Evolutionary conservation across 2,113 vertebrate species (phyloP), one percentile per base, ranked within the genome.

Genomic region (Mesoclemmys tuberculata): DNA sequence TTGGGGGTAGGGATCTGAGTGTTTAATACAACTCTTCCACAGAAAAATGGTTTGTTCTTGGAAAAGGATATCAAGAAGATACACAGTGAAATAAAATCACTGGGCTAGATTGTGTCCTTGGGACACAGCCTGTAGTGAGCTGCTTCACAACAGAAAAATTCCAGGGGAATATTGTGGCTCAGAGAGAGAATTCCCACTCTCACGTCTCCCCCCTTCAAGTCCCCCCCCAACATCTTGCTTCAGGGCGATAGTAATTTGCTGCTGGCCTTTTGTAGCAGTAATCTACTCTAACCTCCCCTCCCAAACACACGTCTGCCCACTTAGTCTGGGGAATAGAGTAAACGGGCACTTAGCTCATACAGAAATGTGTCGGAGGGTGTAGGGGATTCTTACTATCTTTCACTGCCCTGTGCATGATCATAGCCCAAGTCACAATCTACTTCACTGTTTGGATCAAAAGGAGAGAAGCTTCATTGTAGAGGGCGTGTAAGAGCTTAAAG

Each of bases 381-480:
- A 31, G 5, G 14, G 7, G 61, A 6, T 64, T 64, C 58, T 88
- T 3, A 1, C 35, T 78, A 2, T 80, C 21, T 75, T 44, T 44
- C 21, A 44, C 24, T 75, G 5, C 38, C 22, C 11, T 14, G 41
- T 27, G 12, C 11, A 46, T 11, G 22, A 13, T 41, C 74, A 74
- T 75, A 75, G 56, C 10, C 56, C 56, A 58, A 29, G 56, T 58
- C 24, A 58, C 29, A 58, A 24, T 46, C 41, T 75, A 44, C 12
- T 75, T 75, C 6, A 55, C 46, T 49, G 4, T 41, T 14, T 75
- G 74, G 26, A 75, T 44, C 80, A 85, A 51, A 89, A 91, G 49
- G 19, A 90, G 46, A 96, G 74, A 71, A 52, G 24, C 4, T 95
- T 87, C 88, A 80, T 74, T 90, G 87, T 81, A 85, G 27, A 52